Base-by-base conservation (phyloP, 2,797 vertebrate genomes). In the Philypnodon macrostomus region DNA sequence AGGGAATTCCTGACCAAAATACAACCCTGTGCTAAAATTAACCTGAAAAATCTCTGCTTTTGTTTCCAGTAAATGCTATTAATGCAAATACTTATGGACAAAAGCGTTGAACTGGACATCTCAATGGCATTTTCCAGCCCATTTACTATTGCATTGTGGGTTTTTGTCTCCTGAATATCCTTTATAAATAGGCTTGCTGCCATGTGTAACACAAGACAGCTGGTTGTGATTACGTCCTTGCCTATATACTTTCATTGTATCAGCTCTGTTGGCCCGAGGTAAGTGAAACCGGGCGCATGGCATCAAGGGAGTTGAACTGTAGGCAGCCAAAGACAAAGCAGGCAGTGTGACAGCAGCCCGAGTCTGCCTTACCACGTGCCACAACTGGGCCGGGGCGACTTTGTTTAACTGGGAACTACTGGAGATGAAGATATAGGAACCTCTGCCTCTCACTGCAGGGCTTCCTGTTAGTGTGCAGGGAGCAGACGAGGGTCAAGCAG, bases 161-260 rank as follows among this genome's bases (percentile, higher is more conserved):
- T 63, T 53, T 34, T 41, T n/a, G n/a, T 82, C 67, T 49, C 34
- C 50, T 53, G 62, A 55, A 54, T 61, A 51, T 60, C 58, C 63
- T 75, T 65, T 73, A 85, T 77, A 85, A 86, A 89, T 82, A 85
- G 76, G 48, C 73, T 69, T 58, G 56, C 63, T 68, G 73, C 75
- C 52, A 57, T 73, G 69, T 73, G 79, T 72, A 86, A 79, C 37
- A 60, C 65, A 70, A 62, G 67, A 66, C 88, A 90, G 85, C 86
- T 91, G 88, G 85, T 40, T 79, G 40, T 84, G 71, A 88, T 91
- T 88, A 87, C 73, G 65, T 63, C 80, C 60, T 60, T 73, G 65
- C 67, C 79, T 69, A 71, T 77, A 80, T 59, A 69, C 75, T 81
- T 81, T 79, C 73, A 83, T 80, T 89, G 82, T 88, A 87, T 88